Evolutionary conservation across 2,113 vertebrate species (phyloP).

Genomic region (Barnardius zonarius): DNA sequence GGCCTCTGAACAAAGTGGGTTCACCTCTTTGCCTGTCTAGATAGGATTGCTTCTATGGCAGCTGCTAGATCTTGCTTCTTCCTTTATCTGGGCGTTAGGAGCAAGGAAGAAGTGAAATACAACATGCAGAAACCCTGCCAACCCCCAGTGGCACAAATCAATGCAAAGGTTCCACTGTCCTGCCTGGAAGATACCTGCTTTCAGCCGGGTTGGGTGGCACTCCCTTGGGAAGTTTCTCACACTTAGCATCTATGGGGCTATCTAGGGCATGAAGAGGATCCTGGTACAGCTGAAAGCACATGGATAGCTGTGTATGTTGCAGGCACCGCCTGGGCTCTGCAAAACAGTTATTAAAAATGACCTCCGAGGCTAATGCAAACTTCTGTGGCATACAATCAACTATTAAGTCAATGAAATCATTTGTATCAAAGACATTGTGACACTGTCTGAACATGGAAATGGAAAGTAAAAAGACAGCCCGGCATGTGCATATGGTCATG

Average conservation of each 20-base stretch:
- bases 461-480: constrained; percentile 22
- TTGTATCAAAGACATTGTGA: constrained; percentile 36
- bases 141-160: neutral
- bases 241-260: neutral
- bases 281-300: neutral
- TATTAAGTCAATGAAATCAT: constrained; percentile 65
- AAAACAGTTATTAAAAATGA: constrained; percentile 15
- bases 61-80: neutral
- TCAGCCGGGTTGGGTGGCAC: neutral
- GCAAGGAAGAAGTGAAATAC: neutral
- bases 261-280: neutral
- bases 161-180: neutral
- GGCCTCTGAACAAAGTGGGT: neutral
- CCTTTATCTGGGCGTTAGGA: neutral
- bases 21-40: neutral
- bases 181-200: neutral
- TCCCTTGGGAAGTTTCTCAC: neutral
- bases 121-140: neutral
- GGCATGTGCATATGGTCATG: neutral
- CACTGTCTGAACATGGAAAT: neutral
- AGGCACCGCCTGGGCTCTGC: neutral
- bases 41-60: neutral
- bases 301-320: neutral
- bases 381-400: neutral
- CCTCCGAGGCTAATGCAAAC: neutral